Base-by-base conservation (phyloP, 2,113 vertebrate genomes). In the Oxygymnocypris stewartii region DNA sequence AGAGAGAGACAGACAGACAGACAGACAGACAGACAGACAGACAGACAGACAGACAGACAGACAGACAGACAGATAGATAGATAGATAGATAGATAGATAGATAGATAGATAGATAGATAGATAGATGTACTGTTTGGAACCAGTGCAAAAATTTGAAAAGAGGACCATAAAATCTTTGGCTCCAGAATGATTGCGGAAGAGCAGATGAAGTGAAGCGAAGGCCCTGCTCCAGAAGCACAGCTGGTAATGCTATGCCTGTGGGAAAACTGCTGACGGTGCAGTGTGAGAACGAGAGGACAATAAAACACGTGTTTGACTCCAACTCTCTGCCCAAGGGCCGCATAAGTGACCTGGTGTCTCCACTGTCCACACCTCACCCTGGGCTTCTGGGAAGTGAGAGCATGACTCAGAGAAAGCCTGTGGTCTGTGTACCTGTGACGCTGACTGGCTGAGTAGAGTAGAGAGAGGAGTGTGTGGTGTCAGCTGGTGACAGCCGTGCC, bases 401-500 rank as follows among this genome's bases (percentile, higher is more conserved):
- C 42, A 25, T 49, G 74, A 76, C 23, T 25, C 40, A 28, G 1
- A 9, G 37, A 76, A 76, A 1, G 73, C 40, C 40, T 75, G 61
- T 14, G 74, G 47, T 37, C 14, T 77, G 75, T 74, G 23, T 57
- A 57, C 51, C 76, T 79, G 59, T 42, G 79, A 63, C 59, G 13
- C 8, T 1, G 44, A 9, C 65, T 73, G 10, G 31, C 35, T 49
- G 49, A 57, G 8, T 82, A 20, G 16, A 47, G 67, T 75, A 44
- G 18, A 31, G 28, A 31, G 28, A 31, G 28, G 65, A 74, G 35
- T 77, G 35, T 81, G 85, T 89, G 82, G 71, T 84, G 76, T 73
- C 85, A 76, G 84, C 71, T 80, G 73, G 85, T 90, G 90, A 94
- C 92, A 94, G 90, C 90, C 79, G 92, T 87, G 92, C 92, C 93